phyloP scores from a whole-genome alignment of 2,888 invertebrate species.

The Endotricha flammealis region DNA sequence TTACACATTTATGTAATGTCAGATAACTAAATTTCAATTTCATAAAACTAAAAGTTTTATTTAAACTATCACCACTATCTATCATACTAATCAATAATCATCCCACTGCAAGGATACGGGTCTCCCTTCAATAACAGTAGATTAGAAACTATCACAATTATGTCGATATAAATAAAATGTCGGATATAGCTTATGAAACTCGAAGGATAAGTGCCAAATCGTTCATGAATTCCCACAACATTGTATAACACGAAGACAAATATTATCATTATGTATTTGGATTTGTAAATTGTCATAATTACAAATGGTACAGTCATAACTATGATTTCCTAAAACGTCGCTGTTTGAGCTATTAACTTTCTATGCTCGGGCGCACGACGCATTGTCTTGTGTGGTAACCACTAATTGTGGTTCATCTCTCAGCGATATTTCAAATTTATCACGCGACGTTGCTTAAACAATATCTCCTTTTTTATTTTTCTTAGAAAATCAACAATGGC shows the following conservation, averaged over 20 bases:
- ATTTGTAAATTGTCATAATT: conserved; percentile 31
- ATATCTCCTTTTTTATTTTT: conserved; percentile 3
- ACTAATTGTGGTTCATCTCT: conserved; percentile 18
- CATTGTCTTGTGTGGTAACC: conserved; percentile 21
- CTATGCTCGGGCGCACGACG: conserved; percentile 29
- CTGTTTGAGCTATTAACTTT: conserved; percentile 50
- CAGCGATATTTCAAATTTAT: conserved; percentile 8
- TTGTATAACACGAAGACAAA: conserved; percentile 8
- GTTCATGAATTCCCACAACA: background rate
- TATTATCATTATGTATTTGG: conserved; percentile 6
- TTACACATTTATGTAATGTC: too few species aligned
- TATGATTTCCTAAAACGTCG: conserved; percentile 34
- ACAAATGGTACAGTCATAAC: conserved; percentile 22
- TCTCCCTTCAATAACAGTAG: too few species aligned
- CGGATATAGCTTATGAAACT: too few species aligned
- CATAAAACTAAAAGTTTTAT: too few species aligned
- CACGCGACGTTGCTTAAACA: conserved; percentile 9
- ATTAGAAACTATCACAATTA: too few species aligned
- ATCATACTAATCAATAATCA: too few species aligned
- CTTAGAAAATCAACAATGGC: conserved; percentile 7
- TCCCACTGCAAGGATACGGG: too few species aligned
- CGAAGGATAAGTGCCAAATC: too few species aligned
- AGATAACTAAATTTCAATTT: too few species aligned
- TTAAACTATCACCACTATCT: too few species aligned
- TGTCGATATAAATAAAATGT: too few species aligned